Percentiles rank a stretch among this genome's conserved stretches.
phyloP scores from a whole-genome alignment of 2,113 vertebrate species.

The Albula goreensis region DNA sequence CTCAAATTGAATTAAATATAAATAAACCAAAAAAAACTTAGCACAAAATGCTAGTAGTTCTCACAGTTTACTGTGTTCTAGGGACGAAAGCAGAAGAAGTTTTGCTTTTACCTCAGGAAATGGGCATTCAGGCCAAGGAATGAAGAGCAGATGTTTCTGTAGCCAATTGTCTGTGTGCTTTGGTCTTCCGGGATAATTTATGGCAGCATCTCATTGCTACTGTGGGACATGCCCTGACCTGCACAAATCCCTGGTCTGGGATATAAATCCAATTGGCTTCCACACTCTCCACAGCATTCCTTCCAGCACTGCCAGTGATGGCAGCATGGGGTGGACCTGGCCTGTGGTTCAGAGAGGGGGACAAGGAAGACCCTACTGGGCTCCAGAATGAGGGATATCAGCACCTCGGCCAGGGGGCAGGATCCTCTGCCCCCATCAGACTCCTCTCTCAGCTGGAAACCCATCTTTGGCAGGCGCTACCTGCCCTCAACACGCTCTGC shows the following conservation, averaged over 20 bases:
- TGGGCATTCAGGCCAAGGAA: conserved; percentile 7
- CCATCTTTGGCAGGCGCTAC: neutral
- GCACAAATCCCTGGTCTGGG: conserved; percentile 9
- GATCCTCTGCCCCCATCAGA: neutral
- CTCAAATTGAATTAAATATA: neutral
- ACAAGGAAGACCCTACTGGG: neutral
- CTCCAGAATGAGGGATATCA: neutral
- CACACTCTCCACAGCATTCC: neutral
- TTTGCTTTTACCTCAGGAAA: conserved; percentile 12
- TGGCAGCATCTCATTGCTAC: conserved; percentile 29
- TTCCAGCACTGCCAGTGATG: neutral
- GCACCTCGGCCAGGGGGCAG: neutral
- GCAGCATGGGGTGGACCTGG: neutral
- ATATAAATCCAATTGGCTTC: neutral
- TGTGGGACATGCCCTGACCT: conserved; percentile 41
- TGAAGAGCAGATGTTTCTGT: conserved; percentile 23
- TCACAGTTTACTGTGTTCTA: neutral
- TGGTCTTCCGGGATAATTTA: conserved; percentile 24
- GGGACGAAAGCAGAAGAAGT: neutral
- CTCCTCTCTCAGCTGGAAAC: neutral
- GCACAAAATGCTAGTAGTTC: neutral
- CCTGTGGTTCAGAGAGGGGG: neutral
- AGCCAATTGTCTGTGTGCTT: conserved; percentile 12
- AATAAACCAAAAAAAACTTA: neutral
- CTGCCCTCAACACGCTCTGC: neutral